These are phyloP conservation scores for Oscarella lobularis DNA, from an alignment of 37 sponge, comb jelly and placozoan species.

Conservation along the genomic window DNA sequence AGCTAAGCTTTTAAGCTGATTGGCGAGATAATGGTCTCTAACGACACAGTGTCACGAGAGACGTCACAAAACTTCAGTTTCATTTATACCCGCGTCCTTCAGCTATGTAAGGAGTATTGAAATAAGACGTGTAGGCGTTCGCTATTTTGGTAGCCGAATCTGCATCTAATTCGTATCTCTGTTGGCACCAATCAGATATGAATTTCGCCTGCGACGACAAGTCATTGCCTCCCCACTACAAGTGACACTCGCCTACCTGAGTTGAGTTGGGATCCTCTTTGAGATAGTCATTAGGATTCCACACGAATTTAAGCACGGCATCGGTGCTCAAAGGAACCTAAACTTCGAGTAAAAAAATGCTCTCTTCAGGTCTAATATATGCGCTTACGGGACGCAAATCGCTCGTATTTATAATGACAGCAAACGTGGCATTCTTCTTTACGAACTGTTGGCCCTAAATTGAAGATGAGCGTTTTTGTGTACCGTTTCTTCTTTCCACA, in stretches of 20 bases:
- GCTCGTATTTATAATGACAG: neutral
- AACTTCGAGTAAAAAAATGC: too few relatives aligned
- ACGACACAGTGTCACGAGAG: too few relatives aligned
- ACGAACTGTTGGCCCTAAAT: neutral
- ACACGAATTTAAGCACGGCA: neutral
- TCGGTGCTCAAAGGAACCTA: neutral
- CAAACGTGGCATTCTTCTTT: neutral
- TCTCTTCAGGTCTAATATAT: too few relatives aligned
- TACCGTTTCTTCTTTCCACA: too few relatives aligned
- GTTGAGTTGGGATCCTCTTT: too few relatives aligned
- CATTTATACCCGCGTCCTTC: neutral
- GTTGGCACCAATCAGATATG: neutral
- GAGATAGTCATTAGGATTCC: neutral
- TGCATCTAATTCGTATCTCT: neutral
- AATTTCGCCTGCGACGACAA: neutral
- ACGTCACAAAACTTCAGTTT: neutral
- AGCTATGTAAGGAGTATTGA: neutral
- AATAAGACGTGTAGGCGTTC: neutral
- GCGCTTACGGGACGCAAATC: conserved; percentile 1
- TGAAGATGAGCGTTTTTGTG: too few relatives aligned
- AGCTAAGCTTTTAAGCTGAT: too few relatives aligned
- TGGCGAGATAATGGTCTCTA: too few relatives aligned
- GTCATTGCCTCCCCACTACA: too few relatives aligned
- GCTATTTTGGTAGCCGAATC: neutral
- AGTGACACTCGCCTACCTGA: too few relatives aligned